Evolutionary conservation across 1,140 invertebrate genomes (phyloP).

Genomic region (Eriocheir sinensis): DNA sequence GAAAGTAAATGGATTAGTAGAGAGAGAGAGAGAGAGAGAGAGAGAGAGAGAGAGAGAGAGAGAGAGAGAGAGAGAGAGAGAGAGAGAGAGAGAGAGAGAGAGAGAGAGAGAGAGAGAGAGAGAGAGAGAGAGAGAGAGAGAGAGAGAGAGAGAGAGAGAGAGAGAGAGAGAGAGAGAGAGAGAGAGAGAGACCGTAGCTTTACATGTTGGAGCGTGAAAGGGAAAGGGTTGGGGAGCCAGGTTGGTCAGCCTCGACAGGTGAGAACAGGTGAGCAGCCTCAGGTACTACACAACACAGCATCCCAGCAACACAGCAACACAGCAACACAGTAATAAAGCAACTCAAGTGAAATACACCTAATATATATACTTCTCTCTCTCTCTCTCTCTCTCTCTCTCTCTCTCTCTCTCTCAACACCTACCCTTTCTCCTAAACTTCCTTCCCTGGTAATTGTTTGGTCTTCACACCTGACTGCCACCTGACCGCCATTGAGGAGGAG

Average conservation of each 20-base stretch:
- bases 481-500: too few relatives aligned
- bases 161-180: neutral
- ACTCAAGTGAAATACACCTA: neutral
- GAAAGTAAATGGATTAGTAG: neutral
- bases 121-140: slow-evolving; percentile 12
- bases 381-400: neutral
- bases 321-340: neutral
- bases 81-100: neutral
- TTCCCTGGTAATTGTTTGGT: too few relatives aligned
- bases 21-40: slow-evolving; percentile 4
- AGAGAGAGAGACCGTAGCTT: too few relatives aligned
- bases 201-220: neutral
- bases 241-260: neutral
- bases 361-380: neutral
- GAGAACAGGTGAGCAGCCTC: neutral
- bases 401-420: neutral
- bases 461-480: too few relatives aligned
- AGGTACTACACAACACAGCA: neutral
- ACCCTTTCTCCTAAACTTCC: too few relatives aligned
- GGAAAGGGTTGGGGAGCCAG: neutral
- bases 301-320: neutral
- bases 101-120: neutral
- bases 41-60: slow-evolving; percentile 10
- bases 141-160: slow-evolving; percentile 22
- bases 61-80: slow-evolving; percentile 22